A percentile compares a stretch with the other conserved stretches of the same genome.
Evolutionary conservation across 2,113 vertebrate genomes (phyloP).

Genomic region (Malurus elegans): DNA sequence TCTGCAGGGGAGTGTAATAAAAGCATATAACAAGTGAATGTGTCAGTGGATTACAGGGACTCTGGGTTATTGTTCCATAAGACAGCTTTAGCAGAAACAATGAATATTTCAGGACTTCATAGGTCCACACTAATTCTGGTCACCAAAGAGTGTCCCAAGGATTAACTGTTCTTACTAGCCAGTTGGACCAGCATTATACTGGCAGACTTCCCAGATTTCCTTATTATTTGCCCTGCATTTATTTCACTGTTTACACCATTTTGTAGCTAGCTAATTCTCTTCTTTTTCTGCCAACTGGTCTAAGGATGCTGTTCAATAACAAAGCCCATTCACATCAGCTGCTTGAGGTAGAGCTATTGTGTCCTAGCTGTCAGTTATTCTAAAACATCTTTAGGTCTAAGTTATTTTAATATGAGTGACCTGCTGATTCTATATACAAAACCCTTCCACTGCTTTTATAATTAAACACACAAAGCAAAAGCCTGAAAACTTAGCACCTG

Average conservation of each 20-base stretch:
- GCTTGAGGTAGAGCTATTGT: slow-evolving; percentile 9
- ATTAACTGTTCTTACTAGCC: slow-evolving; percentile 17
- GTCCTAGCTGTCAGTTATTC: slow-evolving; percentile 33
- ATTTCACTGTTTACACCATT: slow-evolving; percentile 16
- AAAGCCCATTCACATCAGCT: slow-evolving; percentile 23
- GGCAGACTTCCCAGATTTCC: slow-evolving; percentile 25
- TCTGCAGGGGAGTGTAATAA: slow-evolving; percentile 66
- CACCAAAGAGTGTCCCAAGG: not conserved
- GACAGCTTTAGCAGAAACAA: slow-evolving; percentile 18
- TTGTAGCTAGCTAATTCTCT: slow-evolving; percentile 5
- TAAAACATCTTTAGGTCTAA: slow-evolving; percentile 28
- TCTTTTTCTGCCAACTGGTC: not conserved
- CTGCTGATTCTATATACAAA: slow-evolving; percentile 51
- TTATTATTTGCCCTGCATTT: slow-evolving; percentile 27
- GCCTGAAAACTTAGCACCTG: slow-evolving; percentile 8
- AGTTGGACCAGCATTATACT: not conserved
- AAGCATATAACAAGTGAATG: slow-evolving; percentile 34
- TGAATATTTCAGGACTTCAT: not conserved
- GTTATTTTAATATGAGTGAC: slow-evolving; percentile 43
- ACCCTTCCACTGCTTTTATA: slow-evolving; percentile 20
- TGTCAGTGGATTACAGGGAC: slow-evolving; percentile 18
- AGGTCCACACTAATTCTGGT: not conserved
- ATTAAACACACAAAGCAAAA: slow-evolving; percentile 27
- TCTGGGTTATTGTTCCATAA: slow-evolving; percentile 25
- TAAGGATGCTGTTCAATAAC: slow-evolving; percentile 28